Conservation (phyloP, 2,888 invertebrate species). For the Meta bourneti region DNA sequence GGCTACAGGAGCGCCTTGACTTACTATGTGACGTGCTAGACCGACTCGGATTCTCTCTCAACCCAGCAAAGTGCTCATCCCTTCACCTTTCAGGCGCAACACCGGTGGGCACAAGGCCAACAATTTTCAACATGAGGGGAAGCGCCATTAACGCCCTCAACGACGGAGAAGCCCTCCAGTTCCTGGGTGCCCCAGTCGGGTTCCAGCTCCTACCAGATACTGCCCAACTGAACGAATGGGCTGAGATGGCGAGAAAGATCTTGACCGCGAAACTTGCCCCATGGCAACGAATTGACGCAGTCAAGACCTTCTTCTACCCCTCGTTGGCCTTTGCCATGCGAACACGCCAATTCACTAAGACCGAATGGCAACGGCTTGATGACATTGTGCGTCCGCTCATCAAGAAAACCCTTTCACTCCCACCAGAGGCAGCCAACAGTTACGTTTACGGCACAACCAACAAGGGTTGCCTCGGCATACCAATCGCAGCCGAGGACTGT, state of each 20-base stretch:
- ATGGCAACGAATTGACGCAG: background rate
- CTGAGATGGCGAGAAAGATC: background rate
- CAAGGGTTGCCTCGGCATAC: background rate
- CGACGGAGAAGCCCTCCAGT: background rate
- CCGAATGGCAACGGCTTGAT: background rate
- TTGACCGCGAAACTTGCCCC: background rate
- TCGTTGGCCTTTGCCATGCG: background rate
- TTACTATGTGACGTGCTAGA: background rate
- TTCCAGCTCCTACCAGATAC: background rate
- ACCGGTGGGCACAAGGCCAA: background rate
- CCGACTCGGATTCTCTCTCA: background rate
- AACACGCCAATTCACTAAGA: background rate
- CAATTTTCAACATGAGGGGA: background rate
- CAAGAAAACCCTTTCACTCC: background rate
- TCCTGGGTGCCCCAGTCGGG: background rate
- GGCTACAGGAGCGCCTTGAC: slow-evolving; percentile 60
- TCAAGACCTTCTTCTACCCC: background rate
- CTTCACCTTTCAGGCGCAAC: no score
- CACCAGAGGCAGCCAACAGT: no score
- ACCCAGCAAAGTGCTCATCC: background rate
- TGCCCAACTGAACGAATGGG: background rate
- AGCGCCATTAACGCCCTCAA: no score
- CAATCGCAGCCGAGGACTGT: background rate
- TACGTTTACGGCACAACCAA: background rate
- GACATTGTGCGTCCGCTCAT: background rate